Conservation (phyloP, 2,113 vertebrate genomes). For the Alaudala cheleensis region DNA sequence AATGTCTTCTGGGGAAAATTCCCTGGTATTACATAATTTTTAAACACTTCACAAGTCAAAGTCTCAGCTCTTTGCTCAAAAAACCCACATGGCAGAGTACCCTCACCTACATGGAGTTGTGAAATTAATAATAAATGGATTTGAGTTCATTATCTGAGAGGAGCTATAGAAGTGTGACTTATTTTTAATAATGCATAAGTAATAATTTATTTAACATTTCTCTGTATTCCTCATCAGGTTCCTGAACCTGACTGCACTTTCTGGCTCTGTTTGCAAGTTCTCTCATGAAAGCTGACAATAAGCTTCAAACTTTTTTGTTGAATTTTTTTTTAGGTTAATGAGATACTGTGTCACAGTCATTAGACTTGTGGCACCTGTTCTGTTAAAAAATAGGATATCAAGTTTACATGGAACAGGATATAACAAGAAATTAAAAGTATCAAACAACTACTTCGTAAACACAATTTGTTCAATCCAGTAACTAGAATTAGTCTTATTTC, state of each 20-base stretch:
- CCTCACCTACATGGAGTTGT: background rate
- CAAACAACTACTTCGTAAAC: background rate
- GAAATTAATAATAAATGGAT: constrained; percentile 53
- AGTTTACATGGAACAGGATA: background rate
- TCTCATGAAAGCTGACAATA: background rate
- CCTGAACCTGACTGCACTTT: background rate
- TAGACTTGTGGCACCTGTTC: background rate
- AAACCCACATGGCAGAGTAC: background rate
- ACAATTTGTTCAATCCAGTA: background rate
- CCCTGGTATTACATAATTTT: background rate
- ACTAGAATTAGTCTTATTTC: background rate
- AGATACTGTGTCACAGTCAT: background rate
- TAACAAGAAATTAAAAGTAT: background rate
- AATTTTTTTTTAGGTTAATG: background rate
- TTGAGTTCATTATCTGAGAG: constrained; percentile 36
- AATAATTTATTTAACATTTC: constrained; percentile 61
- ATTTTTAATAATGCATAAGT: constrained; percentile 60
- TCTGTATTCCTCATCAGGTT: constrained; percentile 15
- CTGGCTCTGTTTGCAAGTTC: background rate
- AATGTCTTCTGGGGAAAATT: background rate
- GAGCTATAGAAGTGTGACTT: constrained; percentile 39
- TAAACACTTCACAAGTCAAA: background rate
- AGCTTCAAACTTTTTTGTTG: background rate
- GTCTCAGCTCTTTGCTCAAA: background rate
- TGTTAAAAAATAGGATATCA: background rate